A percentile compares a stretch with the other conserved stretches of the same genome.
Evolutionary conservation across 2,797 vertebrate species (phyloP).

Genomic region (Malacoraja senta): DNA sequence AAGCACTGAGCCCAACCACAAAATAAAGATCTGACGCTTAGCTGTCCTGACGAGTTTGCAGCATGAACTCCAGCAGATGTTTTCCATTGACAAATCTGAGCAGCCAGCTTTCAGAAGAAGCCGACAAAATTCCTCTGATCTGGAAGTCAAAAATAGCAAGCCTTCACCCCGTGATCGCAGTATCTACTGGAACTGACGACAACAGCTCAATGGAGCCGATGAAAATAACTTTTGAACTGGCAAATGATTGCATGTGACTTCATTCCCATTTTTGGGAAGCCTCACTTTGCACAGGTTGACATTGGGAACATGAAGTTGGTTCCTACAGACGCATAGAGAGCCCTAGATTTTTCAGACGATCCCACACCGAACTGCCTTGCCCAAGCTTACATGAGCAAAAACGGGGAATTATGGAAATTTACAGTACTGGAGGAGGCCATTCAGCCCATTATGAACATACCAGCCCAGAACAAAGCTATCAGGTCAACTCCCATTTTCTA

Average conservation of each 20-base stretch:
- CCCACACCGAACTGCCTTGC: neutral
- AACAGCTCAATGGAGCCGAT: neutral
- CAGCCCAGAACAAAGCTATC: no score
- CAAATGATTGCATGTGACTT: neutral
- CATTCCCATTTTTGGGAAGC: neutral
- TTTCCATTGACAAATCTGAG: neutral
- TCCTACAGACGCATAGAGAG: neutral
- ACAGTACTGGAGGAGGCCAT: no score
- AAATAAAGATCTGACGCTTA: neutral
- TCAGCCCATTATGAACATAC: no score
- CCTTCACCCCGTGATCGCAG: neutral
- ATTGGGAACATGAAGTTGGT: neutral
- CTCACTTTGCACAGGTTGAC: neutral
- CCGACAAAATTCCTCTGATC: neutral
- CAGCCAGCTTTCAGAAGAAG: conserved; percentile 6
- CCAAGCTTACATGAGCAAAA: neutral
- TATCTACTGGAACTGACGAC: neutral
- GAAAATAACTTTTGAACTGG: neutral
- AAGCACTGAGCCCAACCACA: neutral
- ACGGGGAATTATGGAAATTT: no score
- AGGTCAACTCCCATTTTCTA: no score
- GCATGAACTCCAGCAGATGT: neutral
- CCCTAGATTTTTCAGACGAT: neutral
- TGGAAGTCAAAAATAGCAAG: neutral
- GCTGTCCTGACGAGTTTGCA: neutral